These are phyloP conservation scores for Sander vitreus DNA, from an alignment of 2,113 vertebrate genomes.

Conservation along the genomic window DNA sequence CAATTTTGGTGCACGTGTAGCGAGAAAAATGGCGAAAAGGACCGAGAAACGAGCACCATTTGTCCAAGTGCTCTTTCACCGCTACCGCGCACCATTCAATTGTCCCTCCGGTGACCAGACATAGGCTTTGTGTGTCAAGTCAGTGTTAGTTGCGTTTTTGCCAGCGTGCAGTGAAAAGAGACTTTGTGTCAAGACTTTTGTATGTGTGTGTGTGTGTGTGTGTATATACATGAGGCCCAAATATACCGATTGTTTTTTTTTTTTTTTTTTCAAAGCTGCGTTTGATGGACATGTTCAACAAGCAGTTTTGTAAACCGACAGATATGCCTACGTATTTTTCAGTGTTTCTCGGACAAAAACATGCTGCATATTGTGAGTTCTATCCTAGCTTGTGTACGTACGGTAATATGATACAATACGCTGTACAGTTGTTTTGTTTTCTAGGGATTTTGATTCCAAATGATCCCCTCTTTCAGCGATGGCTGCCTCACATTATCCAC, in stretches of 20 bases:
- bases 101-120: slow-evolving; percentile 59
- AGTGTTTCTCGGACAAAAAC: slow-evolving; percentile 79
- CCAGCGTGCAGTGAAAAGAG: slow-evolving; percentile 57
- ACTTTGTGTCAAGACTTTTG: slow-evolving; percentile 63
- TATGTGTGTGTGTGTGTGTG: slow-evolving; percentile 62
- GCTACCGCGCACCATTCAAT: slow-evolving; percentile 49
- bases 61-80: slow-evolving; percentile 46
- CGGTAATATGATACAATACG: slow-evolving; percentile 74
- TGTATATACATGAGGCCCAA: slow-evolving; percentile 44
- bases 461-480: slow-evolving; percentile 15
- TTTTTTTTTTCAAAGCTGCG: slow-evolving; percentile 66
- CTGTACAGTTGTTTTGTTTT: slow-evolving; percentile 78
- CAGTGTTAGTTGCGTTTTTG: slow-evolving; percentile 77
- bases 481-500: slow-evolving; percentile 34
- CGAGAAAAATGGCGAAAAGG: slow-evolving; percentile 6
- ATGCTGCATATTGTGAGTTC: slow-evolving; percentile 80
- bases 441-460: slow-evolving; percentile 55
- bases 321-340: slow-evolving; percentile 71
- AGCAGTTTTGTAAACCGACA: slow-evolving; percentile 74
- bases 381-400: slow-evolving; percentile 81
- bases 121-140: slow-evolving; percentile 77
- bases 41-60: slow-evolving; percentile 30
- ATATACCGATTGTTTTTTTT: slow-evolving; percentile 60
- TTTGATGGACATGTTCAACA: slow-evolving; percentile 50
- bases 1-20: slow-evolving; percentile 31